A percentile compares a stretch with the other conserved stretches of the same genome.
These are phyloP conservation scores for Coleophora flavipennella DNA, from an alignment of 2,888 invertebrate species.

Conservation along the genomic window DNA sequence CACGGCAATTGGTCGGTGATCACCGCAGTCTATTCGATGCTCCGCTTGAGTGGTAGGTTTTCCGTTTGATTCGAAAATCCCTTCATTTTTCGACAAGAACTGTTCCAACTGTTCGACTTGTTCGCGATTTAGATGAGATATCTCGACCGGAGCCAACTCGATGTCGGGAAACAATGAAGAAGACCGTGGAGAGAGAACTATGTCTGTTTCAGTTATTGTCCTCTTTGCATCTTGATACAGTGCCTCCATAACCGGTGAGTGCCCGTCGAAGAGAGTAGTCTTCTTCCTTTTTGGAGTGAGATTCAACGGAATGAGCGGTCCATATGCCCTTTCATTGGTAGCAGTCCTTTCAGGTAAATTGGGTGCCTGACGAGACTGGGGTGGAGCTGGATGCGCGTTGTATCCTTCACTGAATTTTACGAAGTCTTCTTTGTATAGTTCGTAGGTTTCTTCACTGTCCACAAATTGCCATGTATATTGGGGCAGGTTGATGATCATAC, in stretches of 20 bases:
- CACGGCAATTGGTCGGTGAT: conserved; percentile 1
- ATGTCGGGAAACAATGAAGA: neutral
- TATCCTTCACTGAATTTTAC: neutral
- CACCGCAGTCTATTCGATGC: neutral
- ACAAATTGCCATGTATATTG: conserved; percentile 14
- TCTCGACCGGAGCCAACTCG: neutral
- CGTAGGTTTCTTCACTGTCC: conserved; percentile 11
- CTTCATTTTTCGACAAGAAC: conserved; percentile 1
- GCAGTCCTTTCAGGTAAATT: neutral
- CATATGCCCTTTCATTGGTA: neutral
- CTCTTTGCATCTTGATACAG: neutral
- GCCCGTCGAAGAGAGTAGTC: neutral
- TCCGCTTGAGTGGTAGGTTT: neutral
- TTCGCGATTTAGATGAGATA: neutral
- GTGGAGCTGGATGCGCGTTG: neutral
- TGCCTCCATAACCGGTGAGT: neutral
- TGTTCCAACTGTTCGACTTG: neutral
- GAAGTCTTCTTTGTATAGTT: conserved; percentile 6
- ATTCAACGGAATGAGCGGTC: neutral
- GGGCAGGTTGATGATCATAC: conserved; percentile 21
- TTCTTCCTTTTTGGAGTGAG: too few relatives aligned
- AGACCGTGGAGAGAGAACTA: neutral
- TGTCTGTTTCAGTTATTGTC: neutral
- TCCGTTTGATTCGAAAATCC: conserved; percentile 4
- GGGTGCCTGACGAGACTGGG: neutral